phyloP scores from a whole-genome alignment of 1,140 invertebrate genomes.

The Grapholita molesta region DNA sequence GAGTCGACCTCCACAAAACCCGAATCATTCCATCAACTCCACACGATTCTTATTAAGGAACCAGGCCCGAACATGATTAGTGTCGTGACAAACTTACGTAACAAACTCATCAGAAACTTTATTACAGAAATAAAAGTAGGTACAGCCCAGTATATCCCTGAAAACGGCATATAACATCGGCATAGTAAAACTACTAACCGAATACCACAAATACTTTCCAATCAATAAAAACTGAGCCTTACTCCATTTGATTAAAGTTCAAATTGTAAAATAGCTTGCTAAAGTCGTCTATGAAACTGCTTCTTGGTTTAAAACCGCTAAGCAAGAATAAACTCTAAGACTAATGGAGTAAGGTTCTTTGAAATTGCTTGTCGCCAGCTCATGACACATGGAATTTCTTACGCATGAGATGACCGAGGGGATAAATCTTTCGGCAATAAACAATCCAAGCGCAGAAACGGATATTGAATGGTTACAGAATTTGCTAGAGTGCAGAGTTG shows the following conservation, averaged over 20 bases:
- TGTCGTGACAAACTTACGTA: not conserved
- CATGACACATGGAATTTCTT: slow-evolving; percentile 8
- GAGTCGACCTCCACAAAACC: not conserved
- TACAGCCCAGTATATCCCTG: not conserved
- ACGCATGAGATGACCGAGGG: not conserved
- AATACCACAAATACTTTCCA: not conserved
- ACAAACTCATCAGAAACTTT: not conserved
- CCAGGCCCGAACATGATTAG: not conserved
- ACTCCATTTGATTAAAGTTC: not conserved
- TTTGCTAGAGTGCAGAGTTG: not conserved
- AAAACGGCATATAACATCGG: not conserved
- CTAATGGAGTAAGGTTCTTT: not conserved
- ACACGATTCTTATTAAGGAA: not conserved
- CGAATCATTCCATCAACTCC: not conserved
- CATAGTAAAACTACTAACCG: not conserved
- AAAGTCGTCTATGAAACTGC: not conserved
- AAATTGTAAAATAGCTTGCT: not conserved
- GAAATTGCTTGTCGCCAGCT: not conserved
- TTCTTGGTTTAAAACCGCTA: not conserved
- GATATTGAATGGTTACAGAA: not conserved
- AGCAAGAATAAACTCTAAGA: not conserved
- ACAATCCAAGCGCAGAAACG: not conserved
- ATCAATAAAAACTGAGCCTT: not conserved
- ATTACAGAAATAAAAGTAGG: not conserved
- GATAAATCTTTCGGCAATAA: not conserved